A percentile compares a stretch with the other conserved stretches of the same genome.
Evolutionary conservation across 2,797 vertebrate genomes (phyloP).

Genomic region (Myripristis jacobus): DNA sequence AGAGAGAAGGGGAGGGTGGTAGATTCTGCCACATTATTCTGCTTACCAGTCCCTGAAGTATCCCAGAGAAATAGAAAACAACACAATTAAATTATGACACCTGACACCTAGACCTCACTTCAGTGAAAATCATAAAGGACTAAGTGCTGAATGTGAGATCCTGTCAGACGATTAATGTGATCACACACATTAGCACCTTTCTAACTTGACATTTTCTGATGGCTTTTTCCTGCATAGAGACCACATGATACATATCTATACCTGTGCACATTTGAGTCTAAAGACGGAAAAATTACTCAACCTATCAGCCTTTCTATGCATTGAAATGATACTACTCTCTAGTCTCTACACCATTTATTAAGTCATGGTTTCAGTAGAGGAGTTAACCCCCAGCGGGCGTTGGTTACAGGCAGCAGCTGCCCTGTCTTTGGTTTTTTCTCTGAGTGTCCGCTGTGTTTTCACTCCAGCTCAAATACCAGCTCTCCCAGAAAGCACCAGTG

Average conservation of each 20-base stretch:
- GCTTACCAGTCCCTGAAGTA: constrained; percentile 77
- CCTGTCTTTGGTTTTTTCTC: constrained; percentile 2
- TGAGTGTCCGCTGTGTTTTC: constrained; percentile 13
- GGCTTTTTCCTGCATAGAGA: constrained; percentile 59
- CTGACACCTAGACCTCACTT: constrained; percentile 86
- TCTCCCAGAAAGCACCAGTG: neutral
- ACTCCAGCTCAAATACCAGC: constrained; percentile 14
- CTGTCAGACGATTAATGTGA: constrained; percentile 85
- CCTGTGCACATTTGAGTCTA: constrained; percentile 1
- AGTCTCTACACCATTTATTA: constrained; percentile 31
- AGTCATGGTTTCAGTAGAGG: constrained; percentile 19
- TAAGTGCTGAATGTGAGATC: constrained; percentile 82
- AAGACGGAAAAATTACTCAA: neutral
- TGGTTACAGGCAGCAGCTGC: constrained; percentile 24
- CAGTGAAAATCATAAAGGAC: constrained; percentile 85
- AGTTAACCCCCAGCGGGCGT: constrained; percentile 21
- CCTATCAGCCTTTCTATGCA: too few species aligned
- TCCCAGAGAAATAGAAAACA: constrained; percentile 84
- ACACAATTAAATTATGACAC: constrained; percentile 90
- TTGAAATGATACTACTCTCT: constrained; percentile 6
- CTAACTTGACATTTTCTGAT: constrained; percentile 71
- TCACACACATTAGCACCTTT: constrained; percentile 83
- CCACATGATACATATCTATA: constrained; percentile 32
- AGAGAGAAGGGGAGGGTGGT: constrained; percentile 49
- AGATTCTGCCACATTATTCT: constrained; percentile 72